These are phyloP conservation scores for Hemicentrotus pulcherrimus DNA, from an alignment of 35 echinoderm and acorn worm genomes.

Conservation along the genomic window DNA sequence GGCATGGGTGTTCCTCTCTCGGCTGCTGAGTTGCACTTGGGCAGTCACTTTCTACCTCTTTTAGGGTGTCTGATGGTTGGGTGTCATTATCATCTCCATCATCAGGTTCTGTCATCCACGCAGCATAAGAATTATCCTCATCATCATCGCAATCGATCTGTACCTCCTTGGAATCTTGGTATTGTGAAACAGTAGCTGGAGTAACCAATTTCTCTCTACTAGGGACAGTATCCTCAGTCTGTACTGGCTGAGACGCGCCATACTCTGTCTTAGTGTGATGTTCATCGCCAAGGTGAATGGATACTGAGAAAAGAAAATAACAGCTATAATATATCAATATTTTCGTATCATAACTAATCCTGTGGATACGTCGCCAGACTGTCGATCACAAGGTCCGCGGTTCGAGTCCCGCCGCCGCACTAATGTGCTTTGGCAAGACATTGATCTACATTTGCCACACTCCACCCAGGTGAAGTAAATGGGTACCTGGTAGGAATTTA, in stretches of 20 bases:
- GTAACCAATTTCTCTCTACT: not conserved
- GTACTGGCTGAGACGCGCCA: not conserved
- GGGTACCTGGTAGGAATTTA: no score
- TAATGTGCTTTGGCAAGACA: no score
- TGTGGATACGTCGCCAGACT: not conserved
- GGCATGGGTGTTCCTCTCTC: not conserved
- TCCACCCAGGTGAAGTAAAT: no score
- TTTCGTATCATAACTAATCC: not conserved
- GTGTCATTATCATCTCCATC: not conserved
- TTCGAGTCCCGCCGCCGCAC: no score
- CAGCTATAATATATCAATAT: not conserved
- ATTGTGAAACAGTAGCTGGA: not conserved
- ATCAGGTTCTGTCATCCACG: not conserved
- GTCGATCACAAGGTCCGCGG: no score
- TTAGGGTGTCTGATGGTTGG: not conserved
- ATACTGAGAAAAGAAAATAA: not conserved
- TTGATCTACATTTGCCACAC: no score
- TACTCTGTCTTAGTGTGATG: not conserved
- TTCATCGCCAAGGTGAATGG: not conserved
- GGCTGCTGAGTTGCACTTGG: not conserved
- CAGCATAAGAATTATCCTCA: not conserved
- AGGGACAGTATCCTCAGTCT: not conserved
- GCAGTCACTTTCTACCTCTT: not conserved
- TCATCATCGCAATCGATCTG: not conserved
- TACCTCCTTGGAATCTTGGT: not conserved